Evolutionary conservation across 2,888 invertebrate species (phyloP).

Genomic region (Sepiola atlantica): DNA sequence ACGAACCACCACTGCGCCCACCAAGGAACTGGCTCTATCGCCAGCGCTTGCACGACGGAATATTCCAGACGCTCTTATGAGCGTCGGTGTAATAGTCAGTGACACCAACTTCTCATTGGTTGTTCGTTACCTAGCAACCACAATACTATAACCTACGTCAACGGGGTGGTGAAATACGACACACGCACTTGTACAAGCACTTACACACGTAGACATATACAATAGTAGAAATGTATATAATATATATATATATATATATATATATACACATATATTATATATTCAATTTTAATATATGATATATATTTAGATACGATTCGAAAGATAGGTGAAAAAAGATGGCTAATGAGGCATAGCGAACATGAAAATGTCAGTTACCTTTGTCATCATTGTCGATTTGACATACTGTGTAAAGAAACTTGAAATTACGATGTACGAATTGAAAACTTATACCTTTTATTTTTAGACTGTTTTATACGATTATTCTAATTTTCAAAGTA

Average conservation of each 20-base stretch:
- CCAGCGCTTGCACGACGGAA: neutral
- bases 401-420: too few relatives aligned
- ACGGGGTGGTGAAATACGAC: conserved; percentile 32
- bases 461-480: too few relatives aligned
- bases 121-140: conserved; percentile 40
- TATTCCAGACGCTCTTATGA: conserved; percentile 23
- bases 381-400: too few relatives aligned
- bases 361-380: too few relatives aligned
- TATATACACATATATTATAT: neutral
- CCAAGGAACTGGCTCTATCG: neutral
- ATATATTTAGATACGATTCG: too few relatives aligned
- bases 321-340: too few relatives aligned
- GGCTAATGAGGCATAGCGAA: too few relatives aligned
- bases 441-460: too few relatives aligned
- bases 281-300: too few relatives aligned
- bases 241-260: neutral
- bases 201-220: neutral
- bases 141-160: conserved; percentile 44
- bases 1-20: neutral
- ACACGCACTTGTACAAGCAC: neutral
- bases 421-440: too few relatives aligned
- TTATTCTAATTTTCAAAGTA: too few relatives aligned
- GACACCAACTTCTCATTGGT: conserved; percentile 34
- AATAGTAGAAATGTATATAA: neutral
- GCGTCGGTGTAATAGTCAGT: neutral